Evolutionary conservation across 2,888 invertebrate genomes (phyloP), one percentile per base, ranked within the genome.

Genomic region (Deroplatys truncata): DNA sequence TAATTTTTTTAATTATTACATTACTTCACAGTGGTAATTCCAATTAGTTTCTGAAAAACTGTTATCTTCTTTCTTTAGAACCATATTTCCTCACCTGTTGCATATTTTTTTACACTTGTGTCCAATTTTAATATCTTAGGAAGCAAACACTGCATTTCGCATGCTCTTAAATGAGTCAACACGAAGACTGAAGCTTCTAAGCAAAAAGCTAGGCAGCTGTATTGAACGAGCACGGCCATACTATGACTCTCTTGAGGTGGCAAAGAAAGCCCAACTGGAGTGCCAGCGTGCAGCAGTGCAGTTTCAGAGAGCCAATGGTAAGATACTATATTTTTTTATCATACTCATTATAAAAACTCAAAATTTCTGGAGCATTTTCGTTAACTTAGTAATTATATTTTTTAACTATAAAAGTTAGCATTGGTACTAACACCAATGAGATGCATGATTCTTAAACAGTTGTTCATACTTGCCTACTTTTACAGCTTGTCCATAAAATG

Each of bases 241-340:
- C 92, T 98, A 98, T 94, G 98, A 98, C 94, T 96, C 98, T 72
- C 95, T 90, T 35, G 91, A 91, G 85, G 89, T 90, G 28, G 91
- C 91, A 49, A 84, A 89, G 84, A 84, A 72, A 25, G 90, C 91
- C 1, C 94, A 96, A 92, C 92, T 94, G 56, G 98, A 98, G 92
- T 98, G 98, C 92, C 98, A 99, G 93, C 96, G 96, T 92, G 98
- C 98, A 72, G 98, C 98, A 72, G 97, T 98, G 25, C 96, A 97
- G 92, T 99, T 97, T 93, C 98, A 98, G 93, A 95, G 98, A 92
- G 98, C 98, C 82, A 98, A 97, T 93, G 97, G 98, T 96, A 92
- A 93, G 94, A 91, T 49, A 92, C 20, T 4, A 16, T 43, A 13
- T 20, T 49, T 15, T 82, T 29, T 35, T 35, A 35, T 35, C 83